phyloP scores from a whole-genome alignment of 2,888 invertebrate genomes.

The Machimus rusticus region DNA sequence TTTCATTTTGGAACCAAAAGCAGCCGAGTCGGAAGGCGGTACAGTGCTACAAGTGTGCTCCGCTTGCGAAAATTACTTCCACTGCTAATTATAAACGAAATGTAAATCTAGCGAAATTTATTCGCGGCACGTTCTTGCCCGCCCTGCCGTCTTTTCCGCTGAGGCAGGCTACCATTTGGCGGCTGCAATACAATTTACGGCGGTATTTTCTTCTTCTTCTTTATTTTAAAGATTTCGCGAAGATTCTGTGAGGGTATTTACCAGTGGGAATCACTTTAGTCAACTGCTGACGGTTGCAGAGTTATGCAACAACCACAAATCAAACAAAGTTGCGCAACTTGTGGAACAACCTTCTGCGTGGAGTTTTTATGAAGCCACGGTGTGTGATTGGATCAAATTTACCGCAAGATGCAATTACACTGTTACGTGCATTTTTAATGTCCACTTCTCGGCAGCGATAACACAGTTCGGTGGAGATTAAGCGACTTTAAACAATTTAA shows the following conservation, averaged over 20 bases:
- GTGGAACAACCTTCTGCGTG: background rate
- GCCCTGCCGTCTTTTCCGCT: background rate
- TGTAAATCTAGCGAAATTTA: background rate
- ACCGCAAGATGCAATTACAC: background rate
- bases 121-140: background rate
- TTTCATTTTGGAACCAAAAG: background rate
- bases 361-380: background rate
- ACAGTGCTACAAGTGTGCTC: background rate
- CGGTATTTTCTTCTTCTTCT: background rate
- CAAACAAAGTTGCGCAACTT: background rate
- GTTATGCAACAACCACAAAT: background rate
- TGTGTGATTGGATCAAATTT: background rate
- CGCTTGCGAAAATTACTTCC: background rate
- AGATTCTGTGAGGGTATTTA: background rate
- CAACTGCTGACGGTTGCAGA: background rate
- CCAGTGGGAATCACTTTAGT: background rate
- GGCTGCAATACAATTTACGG: background rate
- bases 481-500: too few species aligned
- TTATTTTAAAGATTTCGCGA: background rate
- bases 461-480: background rate
- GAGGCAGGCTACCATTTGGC: background rate
- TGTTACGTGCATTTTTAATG: background rate
- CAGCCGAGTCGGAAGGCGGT: background rate
- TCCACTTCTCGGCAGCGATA: background rate
- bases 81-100: background rate